A percentile compares a stretch with the other conserved stretches of the same genome.
phyloP scores from a whole-genome alignment of 30 jellyfish, hydroid and myxozoan species.

The Catostylus mosaicus region DNA sequence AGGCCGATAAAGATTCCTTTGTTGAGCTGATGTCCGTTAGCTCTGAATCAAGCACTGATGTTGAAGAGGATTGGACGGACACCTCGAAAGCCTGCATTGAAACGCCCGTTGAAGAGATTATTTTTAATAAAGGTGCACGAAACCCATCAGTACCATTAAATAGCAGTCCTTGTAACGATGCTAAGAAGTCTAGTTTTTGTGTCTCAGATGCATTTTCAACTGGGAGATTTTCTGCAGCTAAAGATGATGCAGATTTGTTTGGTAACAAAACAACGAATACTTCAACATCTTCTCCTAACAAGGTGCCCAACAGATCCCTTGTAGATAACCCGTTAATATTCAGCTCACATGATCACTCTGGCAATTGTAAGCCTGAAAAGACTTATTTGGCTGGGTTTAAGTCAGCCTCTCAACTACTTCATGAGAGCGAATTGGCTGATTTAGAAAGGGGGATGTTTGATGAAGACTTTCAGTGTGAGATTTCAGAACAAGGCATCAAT shows the following conservation, averaged over 20 bases:
- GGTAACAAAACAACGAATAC: too few species aligned
- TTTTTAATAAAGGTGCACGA: background rate
- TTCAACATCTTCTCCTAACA: background rate
- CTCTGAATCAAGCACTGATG: constrained; percentile 35
- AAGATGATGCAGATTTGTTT: background rate
- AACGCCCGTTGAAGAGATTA: background rate
- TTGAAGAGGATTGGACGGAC: constrained; percentile 11
- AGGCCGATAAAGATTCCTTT: background rate
- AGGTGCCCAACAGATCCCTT: background rate
- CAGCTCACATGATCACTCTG: constrained; percentile 2
- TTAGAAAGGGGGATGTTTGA: too few species aligned
- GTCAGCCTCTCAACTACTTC: too few species aligned
- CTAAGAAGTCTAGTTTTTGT: background rate
- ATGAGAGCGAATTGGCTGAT: too few species aligned
- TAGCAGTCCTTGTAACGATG: background rate
- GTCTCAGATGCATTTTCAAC: background rate
- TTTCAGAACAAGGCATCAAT: too few species aligned
- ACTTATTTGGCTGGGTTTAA: too few species aligned
- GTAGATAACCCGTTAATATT: constrained; percentile 15
- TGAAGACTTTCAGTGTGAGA: too few species aligned
- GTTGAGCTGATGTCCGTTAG: background rate
- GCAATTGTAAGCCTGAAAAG: background rate
- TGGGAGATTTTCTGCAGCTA: background rate
- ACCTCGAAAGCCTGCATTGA: background rate
- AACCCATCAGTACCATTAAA: background rate